Conservation (phyloP, 2,113 vertebrate genomes). For the Ifrita kowaldi region DNA sequence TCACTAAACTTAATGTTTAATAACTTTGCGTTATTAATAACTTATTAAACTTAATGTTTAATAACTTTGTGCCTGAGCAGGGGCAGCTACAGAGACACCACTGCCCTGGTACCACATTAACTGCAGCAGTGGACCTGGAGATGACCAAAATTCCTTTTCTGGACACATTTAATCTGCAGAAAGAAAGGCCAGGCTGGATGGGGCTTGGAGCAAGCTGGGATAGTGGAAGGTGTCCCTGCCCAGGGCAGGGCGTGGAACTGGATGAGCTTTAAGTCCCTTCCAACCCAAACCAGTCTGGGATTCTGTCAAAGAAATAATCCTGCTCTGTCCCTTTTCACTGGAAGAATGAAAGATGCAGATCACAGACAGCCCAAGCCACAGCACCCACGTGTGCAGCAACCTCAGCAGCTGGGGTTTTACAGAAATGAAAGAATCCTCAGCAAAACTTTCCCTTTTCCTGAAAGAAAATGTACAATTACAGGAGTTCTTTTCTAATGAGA, state of each 20-base stretch:
- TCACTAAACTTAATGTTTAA: no score
- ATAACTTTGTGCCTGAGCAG: not conserved
- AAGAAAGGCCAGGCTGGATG: not conserved
- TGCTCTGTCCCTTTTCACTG: not conserved
- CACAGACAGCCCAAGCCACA: not conserved
- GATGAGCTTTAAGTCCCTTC: not conserved
- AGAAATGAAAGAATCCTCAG: not conserved
- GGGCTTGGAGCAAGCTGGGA: not conserved
- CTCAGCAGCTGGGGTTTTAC: not conserved
- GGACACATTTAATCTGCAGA: not conserved
- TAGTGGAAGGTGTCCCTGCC: not conserved
- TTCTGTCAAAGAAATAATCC: not conserved
- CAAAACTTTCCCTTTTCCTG: not conserved
- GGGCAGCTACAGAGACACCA: not conserved
- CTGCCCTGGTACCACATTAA: fast-evolving
- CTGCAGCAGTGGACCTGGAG: not conserved
- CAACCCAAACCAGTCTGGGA: not conserved
- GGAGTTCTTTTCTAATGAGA: not conserved
- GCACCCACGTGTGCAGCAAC: not conserved
- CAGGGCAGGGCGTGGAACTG: not conserved
- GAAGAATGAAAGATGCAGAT: not conserved
- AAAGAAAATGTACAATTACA: not conserved
- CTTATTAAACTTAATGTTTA: not conserved
- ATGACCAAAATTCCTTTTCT: not conserved
- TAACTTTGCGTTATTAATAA: no score